Evolutionary conservation across 2,113 vertebrate species (phyloP).

Genomic region (Antechinus flavipes): DNA sequence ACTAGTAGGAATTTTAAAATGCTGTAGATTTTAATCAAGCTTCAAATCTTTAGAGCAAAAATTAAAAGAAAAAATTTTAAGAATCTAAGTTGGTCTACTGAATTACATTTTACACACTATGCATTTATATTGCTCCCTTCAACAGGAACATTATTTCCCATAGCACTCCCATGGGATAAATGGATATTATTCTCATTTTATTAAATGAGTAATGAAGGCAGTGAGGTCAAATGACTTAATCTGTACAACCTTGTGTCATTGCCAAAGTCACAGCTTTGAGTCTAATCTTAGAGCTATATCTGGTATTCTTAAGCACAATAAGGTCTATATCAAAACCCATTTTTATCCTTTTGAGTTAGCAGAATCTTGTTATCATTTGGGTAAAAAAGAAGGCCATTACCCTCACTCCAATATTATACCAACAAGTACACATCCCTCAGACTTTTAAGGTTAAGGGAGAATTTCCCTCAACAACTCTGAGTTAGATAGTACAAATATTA

Average conservation of each 20-base stretch:
- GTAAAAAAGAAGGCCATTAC: not conserved
- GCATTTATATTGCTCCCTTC: constrained; percentile 22
- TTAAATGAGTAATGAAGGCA: constrained; percentile 27
- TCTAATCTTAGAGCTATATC: not conserved
- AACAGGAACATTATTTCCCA: constrained; percentile 6
- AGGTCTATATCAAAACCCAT: not conserved
- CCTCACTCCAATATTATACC: not conserved
- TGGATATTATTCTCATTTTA: constrained; percentile 35
- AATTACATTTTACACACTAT: constrained; percentile 12
- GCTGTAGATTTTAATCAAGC: constrained; percentile 22
- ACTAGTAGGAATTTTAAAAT: constrained; percentile 59
- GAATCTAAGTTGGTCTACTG: constrained; percentile 3
- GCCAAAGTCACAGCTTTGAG: not conserved
- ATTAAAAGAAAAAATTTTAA: not conserved
- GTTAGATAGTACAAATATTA: not conserved
- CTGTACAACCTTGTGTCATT: constrained; percentile 8
- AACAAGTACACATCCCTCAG: not conserved
- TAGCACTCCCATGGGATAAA: constrained; percentile 5
- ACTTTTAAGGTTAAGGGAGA: not conserved
- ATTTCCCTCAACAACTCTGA: not conserved
- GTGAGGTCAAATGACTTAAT: constrained; percentile 22
- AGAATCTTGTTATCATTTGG: not conserved
- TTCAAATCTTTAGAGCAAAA: not conserved
- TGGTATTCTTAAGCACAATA: not conserved
- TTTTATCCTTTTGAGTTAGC: not conserved